Evolutionary conservation across 2,797 vertebrate species (phyloP).

Genomic region (Acestrorhynchus altus): DNA sequence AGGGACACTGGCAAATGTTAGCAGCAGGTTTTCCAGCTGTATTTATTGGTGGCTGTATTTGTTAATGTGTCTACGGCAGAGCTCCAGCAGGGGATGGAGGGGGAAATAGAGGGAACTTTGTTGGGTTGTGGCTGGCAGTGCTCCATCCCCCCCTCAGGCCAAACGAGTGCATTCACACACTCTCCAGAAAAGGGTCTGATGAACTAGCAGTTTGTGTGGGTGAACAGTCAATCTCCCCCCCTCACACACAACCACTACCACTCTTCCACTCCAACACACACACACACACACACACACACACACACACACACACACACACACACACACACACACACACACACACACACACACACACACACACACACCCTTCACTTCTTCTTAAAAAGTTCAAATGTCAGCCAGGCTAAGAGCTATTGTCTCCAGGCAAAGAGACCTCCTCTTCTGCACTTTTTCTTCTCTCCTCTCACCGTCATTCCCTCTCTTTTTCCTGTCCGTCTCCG

Average conservation of each 20-base stretch:
- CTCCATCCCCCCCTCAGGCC: constrained; percentile 72
- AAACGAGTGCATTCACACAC: constrained; percentile 70
- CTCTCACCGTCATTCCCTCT: constrained; percentile 20
- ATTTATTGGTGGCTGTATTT: constrained; percentile 75
- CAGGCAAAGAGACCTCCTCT: constrained; percentile 20
- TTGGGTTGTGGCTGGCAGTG: constrained; percentile 68
- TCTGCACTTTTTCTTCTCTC: constrained; percentile 15
- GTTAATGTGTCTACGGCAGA: constrained; percentile 65
- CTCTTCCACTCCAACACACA: constrained; percentile 42
- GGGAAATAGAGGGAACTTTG: constrained; percentile 76
- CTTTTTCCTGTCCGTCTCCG: constrained; percentile 41
- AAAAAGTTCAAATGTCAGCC: constrained; percentile 68
- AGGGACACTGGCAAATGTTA: constrained; percentile 62
- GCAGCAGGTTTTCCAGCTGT: constrained; percentile 68
- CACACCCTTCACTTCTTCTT: constrained; percentile 51
- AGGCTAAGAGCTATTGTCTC: constrained; percentile 65
- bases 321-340: constrained; percentile 4
- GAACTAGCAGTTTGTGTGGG: constrained; percentile 71
- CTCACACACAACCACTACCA: constrained; percentile 44
- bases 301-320: constrained; percentile 44
- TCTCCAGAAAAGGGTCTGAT: constrained; percentile 70
- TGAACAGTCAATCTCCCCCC: constrained; percentile 70
- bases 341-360: constrained; percentile 44
- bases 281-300: constrained; percentile 38
- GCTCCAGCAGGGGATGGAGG: constrained; percentile 48